These are phyloP conservation scores for Anticlea derivata DNA, from an alignment of 2,888 invertebrate genomes.

Conservation along the genomic window DNA sequence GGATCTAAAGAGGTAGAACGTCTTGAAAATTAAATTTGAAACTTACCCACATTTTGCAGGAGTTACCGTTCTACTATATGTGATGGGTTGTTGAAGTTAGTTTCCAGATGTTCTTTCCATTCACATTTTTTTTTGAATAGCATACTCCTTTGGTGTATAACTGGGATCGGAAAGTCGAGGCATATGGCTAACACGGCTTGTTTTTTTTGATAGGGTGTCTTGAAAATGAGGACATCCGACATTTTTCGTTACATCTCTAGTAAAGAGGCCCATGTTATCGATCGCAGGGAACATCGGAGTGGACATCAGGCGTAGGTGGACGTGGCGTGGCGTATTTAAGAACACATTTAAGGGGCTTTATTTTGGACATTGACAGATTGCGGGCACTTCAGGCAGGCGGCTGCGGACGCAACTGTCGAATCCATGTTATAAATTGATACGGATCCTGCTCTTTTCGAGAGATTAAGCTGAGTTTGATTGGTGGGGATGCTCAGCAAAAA, in stretches of 20 bases:
- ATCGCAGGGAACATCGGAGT: conserved; percentile 53
- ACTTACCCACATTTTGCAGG: no score
- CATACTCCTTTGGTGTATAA: no score
- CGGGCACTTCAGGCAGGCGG: conserved; percentile 53
- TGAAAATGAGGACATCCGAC: neutral
- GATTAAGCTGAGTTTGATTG: conserved; percentile 33
- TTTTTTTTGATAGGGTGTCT: no score
- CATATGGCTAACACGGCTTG: no score
- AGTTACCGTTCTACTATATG: no score
- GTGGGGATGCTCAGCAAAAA: conserved; percentile 14
- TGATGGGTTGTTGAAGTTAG: no score
- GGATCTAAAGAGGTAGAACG: no score
- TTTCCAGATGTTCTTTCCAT: no score
- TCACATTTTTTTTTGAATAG: no score
- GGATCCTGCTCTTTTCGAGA: conserved; percentile 32
- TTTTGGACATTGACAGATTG: conserved; percentile 73
- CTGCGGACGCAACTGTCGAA: conserved; percentile 51
- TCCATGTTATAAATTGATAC: conserved; percentile 61
- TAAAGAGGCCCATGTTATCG: conserved; percentile 53
- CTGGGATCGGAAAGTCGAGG: no score
- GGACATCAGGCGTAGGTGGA: conserved; percentile 54
- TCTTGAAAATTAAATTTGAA: no score
- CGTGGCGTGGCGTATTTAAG: conserved; percentile 61
- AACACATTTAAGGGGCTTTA: conserved; percentile 74
- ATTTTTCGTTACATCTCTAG: conserved; percentile 1